Evolutionary conservation across 53 echinoderm and acorn worm species (phyloP).

Genomic region (Paracentrotus lividus): DNA sequence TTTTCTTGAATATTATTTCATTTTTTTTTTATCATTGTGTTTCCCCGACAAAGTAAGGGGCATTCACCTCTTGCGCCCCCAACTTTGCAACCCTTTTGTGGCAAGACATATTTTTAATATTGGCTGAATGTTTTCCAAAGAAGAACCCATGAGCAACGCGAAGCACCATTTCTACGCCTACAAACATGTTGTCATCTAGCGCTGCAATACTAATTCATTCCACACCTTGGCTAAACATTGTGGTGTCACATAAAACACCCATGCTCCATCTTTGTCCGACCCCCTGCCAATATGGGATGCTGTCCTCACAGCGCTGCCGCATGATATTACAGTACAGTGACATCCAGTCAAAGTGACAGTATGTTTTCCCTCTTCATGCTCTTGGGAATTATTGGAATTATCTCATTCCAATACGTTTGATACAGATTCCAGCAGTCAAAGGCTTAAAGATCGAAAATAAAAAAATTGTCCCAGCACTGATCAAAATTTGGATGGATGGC

Average conservation of each 20-base stretch:
- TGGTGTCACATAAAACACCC: background rate
- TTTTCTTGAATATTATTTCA: too few species aligned
- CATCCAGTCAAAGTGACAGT: background rate
- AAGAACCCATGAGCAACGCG: background rate
- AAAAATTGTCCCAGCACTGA: too few species aligned
- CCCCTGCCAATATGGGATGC: background rate
- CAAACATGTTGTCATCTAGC: background rate
- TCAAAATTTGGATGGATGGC: too few species aligned
- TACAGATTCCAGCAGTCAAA: too few species aligned
- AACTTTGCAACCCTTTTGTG: too few species aligned
- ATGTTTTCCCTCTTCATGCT: background rate
- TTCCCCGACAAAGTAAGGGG: too few species aligned
- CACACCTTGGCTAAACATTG: background rate
- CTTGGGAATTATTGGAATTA: too few species aligned
- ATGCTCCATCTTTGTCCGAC: background rate
- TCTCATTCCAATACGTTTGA: too few species aligned
- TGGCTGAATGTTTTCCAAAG: background rate
- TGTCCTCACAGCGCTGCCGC: background rate
- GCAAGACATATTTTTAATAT: too few species aligned
- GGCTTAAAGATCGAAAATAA: too few species aligned
- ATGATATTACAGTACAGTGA: background rate
- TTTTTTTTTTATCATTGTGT: too few species aligned
- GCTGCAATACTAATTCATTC: background rate
- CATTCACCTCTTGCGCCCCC: too few species aligned
- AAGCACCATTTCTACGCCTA: background rate